Percentiles rank a stretch among this genome's conserved stretches.
Evolutionary conservation across 2,888 invertebrate genomes (phyloP).

Genomic region (Brassicogethes aeneus): DNA sequence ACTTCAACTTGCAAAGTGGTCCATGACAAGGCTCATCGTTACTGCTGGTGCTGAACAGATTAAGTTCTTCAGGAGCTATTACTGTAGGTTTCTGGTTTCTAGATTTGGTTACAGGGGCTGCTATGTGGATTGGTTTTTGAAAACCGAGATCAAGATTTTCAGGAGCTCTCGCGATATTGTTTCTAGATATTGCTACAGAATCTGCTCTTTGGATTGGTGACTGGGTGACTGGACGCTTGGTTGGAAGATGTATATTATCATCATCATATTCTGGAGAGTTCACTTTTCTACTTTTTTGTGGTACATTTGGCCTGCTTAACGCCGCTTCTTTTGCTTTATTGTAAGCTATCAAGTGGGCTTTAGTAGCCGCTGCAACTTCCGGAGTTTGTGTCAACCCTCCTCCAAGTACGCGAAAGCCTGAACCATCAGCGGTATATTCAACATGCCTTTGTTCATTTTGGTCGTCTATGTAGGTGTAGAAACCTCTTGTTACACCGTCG

Average conservation of each 20-base stretch:
- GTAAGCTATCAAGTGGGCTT: not conserved
- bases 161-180: too few species aligned
- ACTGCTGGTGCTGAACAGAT: not conserved
- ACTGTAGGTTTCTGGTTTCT: not conserved
- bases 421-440: conserved; percentile 8
- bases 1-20: not conserved
- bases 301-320: not conserved
- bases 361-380: not conserved
- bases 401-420: not conserved
- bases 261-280: not conserved
- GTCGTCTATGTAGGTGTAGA: conserved; percentile 11
- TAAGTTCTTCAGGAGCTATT: not conserved
- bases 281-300: too few species aligned
- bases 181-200: not conserved
- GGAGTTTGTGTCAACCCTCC: not conserved
- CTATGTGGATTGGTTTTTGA: too few species aligned
- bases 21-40: conserved; percentile 1
- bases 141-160: too few species aligned
- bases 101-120: not conserved
- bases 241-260: too few species aligned
- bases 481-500: conserved; percentile 12
- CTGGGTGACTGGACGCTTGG: not conserved
- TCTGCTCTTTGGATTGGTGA: not conserved
- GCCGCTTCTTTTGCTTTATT: not conserved
- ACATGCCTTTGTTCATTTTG: conserved; percentile 10